Base-by-base conservation (phyloP, 2,113 vertebrate genomes). In the Lagopus leucura region DNA sequence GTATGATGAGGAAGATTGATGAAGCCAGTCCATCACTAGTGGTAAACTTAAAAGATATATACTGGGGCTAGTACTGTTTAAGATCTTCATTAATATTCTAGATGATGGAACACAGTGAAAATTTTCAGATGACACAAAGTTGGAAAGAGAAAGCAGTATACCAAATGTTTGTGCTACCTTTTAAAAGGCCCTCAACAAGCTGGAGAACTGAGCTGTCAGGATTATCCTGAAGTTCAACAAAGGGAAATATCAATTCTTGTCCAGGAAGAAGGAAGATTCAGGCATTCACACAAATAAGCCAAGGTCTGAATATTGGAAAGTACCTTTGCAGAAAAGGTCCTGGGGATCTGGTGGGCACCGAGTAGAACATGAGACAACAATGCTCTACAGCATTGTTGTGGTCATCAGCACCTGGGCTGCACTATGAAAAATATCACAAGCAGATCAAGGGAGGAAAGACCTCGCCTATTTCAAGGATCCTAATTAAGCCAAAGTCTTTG, bases 391-490 rank as follows among this genome's bases (percentile, higher is more conserved):
- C 61, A 64, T 10, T 38, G 28, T 40, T 19, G 36, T 28, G 11
- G 36, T 25, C 7, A 12, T 64, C 36, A 28, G 25, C 24, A 28
- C 16, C 11, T 28, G 36, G 61, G 10, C 25, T 40, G 24, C 25
- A 18, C 36, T 40, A 28, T 25, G 61, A 64, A 40, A 34, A 63
- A 17, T 38, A 28, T 40, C 61, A 40, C 61, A 27, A 64, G 28
- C 64, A 45, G 13, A 21, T 22, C 13, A 45, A 45, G 8, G 11
- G 38, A 69, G 0, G 0, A 16, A 84, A 71, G 3, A 75, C 4
- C 3, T 79, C 13, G 47, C 19, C 69, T 78, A 15, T 74, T 78
- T 78, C 30, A 22, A 71, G 36, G 22, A 38, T 25, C 17, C 15
- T 60, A 8, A 17, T 21, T 75, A 58, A 87, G 16, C 65, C 8